Percentiles rank a stretch among this genome's conserved stretches.
Conservation (phyloP, 2,888 invertebrate species). For the Drosophila lutescens region DNA sequence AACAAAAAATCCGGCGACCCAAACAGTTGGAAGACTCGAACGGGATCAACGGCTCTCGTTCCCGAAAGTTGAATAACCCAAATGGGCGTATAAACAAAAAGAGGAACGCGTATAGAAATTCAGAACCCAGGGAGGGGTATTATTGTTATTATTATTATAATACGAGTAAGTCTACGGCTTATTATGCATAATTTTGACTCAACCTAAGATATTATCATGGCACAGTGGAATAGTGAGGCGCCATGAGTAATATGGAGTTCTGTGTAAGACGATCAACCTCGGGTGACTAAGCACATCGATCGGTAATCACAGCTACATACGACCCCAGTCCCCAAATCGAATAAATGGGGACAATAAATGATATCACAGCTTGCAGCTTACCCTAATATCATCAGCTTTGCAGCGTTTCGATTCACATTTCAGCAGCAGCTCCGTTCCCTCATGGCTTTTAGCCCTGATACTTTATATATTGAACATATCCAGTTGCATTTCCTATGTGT, state of each 20-base stretch:
- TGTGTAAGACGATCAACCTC: slow-evolving; percentile 21
- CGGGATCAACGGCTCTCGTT: slow-evolving; percentile 75
- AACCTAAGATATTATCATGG: slow-evolving; percentile 9
- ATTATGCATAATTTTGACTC: slow-evolving; percentile 49
- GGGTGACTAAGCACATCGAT: slow-evolving; percentile 20
- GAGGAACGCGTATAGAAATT: slow-evolving; percentile 13
- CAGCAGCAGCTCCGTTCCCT: slow-evolving; percentile 19
- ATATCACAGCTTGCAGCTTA: slow-evolving; percentile 44
- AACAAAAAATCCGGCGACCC: slow-evolving; percentile 21
- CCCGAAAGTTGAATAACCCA: slow-evolving; percentile 77
- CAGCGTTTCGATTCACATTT: slow-evolving; percentile 39
- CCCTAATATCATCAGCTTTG: slow-evolving; percentile 39
- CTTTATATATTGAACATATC: slow-evolving; percentile 63
- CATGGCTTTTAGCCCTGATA: slow-evolving; percentile 8
- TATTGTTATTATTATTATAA: slow-evolving; percentile 22
- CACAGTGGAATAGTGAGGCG: slow-evolving; percentile 16
- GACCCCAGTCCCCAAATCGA: not conserved
- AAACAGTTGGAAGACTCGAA: slow-evolving; percentile 73
- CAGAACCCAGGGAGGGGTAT: slow-evolving; percentile 12
- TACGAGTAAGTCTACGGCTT: slow-evolving; percentile 39
- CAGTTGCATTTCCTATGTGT: slow-evolving; percentile 71
- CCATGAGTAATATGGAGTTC: slow-evolving; percentile 37
- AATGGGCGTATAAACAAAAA: slow-evolving; percentile 73
- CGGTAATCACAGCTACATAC: not conserved
- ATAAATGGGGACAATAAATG: slow-evolving; percentile 37